Conservation (phyloP, 2,797 vertebrate genomes). For the Bradypodion ventrale region DNA sequence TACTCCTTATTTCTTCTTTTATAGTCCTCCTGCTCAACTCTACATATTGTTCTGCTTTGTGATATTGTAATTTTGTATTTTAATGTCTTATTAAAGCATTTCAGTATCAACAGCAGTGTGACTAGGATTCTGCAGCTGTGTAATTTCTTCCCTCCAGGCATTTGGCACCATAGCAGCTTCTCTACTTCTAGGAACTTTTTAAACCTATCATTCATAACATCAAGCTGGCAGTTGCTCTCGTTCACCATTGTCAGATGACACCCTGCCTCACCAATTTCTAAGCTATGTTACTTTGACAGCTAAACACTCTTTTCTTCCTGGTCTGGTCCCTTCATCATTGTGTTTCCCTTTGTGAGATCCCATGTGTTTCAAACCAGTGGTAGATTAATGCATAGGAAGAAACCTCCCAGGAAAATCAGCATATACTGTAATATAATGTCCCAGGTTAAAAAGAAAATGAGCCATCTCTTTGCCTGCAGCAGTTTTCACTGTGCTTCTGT, state of each 20-base stretch:
- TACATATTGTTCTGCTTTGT: conserved; percentile 4
- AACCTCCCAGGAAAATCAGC: background rate
- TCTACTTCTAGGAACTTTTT: conserved; percentile 1
- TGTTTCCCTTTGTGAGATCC: background rate
- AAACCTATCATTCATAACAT: conserved; percentile 5
- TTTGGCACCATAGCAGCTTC: background rate
- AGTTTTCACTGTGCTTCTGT: background rate
- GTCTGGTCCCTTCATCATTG: conserved; percentile 13
- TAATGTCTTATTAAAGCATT: conserved; percentile 15
- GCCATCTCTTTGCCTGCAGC: background rate
- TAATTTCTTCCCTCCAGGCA: conserved; percentile 3
- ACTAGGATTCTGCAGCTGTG: background rate
- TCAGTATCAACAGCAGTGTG: background rate
- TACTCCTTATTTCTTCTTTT: background rate
- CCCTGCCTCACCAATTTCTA: conserved; percentile 1
- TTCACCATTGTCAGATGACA: conserved; percentile 4
- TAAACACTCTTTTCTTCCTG: background rate
- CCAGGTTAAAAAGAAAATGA: background rate
- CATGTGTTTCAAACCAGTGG: background rate
- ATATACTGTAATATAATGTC: background rate
- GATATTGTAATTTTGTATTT: conserved; percentile 1
- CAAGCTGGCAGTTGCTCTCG: too few relatives aligned
- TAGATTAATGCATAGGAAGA: background rate
- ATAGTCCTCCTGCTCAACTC: background rate
- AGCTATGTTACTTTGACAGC: conserved; percentile 10